These are phyloP conservation scores for Myxocyprinus asiaticus DNA, from an alignment of 2,113 vertebrate species.

Conservation along the genomic window DNA sequence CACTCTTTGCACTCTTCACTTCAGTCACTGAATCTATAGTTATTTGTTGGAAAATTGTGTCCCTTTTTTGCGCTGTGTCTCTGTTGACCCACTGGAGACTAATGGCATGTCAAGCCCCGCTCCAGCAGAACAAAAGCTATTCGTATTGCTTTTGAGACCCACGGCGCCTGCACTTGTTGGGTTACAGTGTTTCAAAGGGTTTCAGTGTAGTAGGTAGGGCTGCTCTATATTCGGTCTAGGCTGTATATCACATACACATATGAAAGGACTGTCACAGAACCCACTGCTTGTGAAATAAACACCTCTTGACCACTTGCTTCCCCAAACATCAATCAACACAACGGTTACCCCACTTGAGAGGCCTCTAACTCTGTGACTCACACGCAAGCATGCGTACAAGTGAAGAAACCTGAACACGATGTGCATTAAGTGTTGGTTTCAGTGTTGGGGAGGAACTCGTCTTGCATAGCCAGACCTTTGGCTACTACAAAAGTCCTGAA, in stretches of 20 bases:
- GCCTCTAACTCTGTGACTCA: constrained; percentile 13
- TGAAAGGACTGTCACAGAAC: constrained; percentile 64
- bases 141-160: constrained; percentile 58
- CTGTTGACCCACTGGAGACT: constrained; percentile 58
- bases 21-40: not conserved
- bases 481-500: too few relatives aligned
- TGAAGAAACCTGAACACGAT: constrained; percentile 7
- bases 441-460: too few relatives aligned
- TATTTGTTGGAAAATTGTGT: constrained; percentile 37
- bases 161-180: constrained; percentile 67
- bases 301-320: constrained; percentile 61
- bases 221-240: constrained; percentile 45
- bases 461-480: too few relatives aligned
- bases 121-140: constrained; percentile 68
- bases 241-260: constrained; percentile 65
- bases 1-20: not conserved
- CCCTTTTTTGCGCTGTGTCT: constrained; percentile 53
- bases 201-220: constrained; percentile 58
- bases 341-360: not conserved
- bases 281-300: constrained; percentile 65
- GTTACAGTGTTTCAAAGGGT: constrained; percentile 72
- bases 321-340: constrained; percentile 60
- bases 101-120: constrained; percentile 64
- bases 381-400: not conserved
- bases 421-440: constrained; percentile 46